These are phyloP conservation scores for Limenitis camilla DNA, from an alignment of 2,888 invertebrate species.

Conservation along the genomic window DNA sequence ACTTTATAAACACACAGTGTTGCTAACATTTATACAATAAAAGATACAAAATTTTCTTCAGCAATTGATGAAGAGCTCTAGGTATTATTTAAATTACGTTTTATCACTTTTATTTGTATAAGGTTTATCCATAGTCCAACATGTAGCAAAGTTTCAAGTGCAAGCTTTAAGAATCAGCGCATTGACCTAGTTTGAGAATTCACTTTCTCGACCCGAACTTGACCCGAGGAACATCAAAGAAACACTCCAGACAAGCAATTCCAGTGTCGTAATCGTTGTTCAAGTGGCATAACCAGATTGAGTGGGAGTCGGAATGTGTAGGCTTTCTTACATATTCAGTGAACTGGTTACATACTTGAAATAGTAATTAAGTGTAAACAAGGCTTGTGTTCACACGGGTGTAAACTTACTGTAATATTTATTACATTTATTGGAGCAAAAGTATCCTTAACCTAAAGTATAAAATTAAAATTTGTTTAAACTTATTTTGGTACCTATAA, in stretches of 20 bases:
- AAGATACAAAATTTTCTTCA: too few relatives aligned
- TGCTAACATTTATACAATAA: too few relatives aligned
- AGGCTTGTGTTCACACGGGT: too few relatives aligned
- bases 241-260: background rate
- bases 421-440: too few relatives aligned
- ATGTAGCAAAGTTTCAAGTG: background rate
- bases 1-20: too few relatives aligned
- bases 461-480: too few relatives aligned
- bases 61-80: too few relatives aligned
- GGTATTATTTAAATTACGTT: too few relatives aligned
- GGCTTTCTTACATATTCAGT: background rate
- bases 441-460: too few relatives aligned
- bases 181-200: conserved; percentile 8
- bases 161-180: background rate
- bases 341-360: background rate
- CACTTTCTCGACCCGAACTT: conserved; percentile 11
- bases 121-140: background rate
- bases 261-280: background rate
- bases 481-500: too few relatives aligned
- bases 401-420: too few relatives aligned
- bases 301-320: background rate
- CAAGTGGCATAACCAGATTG: background rate
- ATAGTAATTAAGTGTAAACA: background rate
- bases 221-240: conserved; percentile 7
- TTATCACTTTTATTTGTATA: too few relatives aligned